These are phyloP conservation scores for Acanthisitta chloris DNA, from an alignment of 2,113 vertebrate species.

Conservation along the genomic window DNA sequence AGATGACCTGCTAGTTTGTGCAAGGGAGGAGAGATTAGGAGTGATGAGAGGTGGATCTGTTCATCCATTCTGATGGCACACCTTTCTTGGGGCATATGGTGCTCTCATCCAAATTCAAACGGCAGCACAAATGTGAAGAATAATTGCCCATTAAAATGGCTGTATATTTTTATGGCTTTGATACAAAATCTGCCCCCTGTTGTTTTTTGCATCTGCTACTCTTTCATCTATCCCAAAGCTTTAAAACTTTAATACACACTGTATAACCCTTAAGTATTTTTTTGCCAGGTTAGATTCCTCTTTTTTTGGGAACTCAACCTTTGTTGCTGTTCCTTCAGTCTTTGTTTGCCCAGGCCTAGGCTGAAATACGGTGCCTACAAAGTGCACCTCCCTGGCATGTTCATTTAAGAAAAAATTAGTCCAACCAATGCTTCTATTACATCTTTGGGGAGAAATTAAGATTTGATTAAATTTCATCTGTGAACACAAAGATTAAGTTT, in stretches of 20 bases:
- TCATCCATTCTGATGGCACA: conserved; percentile 41
- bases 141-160: conserved; percentile 82
- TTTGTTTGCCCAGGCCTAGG: conserved; percentile 43
- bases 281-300: conserved; percentile 38
- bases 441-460: not conserved
- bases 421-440: not conserved
- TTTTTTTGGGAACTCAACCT: conserved; percentile 39
- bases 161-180: conserved; percentile 82
- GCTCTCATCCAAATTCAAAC: conserved; percentile 70
- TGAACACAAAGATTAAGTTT: not conserved
- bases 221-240: conserved; percentile 69
- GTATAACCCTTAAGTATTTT: conserved; percentile 73
- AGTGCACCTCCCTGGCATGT: not conserved
- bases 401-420: not conserved
- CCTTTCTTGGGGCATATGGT: conserved; percentile 78
- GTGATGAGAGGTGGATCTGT: not conserved
- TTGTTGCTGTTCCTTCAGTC: conserved; percentile 2
- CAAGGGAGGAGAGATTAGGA: not conserved
- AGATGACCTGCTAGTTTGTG: not conserved
- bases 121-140: conserved; percentile 76
- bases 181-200: conserved; percentile 78
- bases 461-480: not conserved
- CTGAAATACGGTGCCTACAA: not conserved
- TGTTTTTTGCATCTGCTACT: conserved; percentile 79
- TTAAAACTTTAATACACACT: conserved; percentile 71